These are phyloP conservation scores for Salarias fasciatus DNA, from an alignment of 2,797 vertebrate species.

Conservation along the genomic window DNA sequence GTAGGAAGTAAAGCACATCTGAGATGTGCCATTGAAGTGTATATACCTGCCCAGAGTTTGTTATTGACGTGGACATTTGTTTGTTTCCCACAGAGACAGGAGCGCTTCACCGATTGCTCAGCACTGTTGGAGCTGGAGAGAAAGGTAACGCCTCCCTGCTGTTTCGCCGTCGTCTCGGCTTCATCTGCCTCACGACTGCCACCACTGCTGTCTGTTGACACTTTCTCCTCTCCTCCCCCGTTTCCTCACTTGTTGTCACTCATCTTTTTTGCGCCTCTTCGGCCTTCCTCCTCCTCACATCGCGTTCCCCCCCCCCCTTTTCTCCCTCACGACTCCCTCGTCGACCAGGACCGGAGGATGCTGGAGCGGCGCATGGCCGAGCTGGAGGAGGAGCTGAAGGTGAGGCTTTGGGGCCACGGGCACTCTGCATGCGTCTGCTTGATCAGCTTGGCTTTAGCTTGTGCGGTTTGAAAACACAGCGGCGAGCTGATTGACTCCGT, in stretches of 20 bases:
- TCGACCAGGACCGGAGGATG: slow-evolving; percentile 84
- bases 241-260: slow-evolving; percentile 59
- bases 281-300: slow-evolving; percentile 15
- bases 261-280: slow-evolving; percentile 16
- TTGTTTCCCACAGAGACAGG: slow-evolving; percentile 82
- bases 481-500: slow-evolving; percentile 5
- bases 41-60: no score
- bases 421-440: slow-evolving; percentile 67
- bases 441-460: slow-evolving; percentile 67
- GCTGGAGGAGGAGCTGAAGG: slow-evolving; percentile 88
- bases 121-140: slow-evolving; percentile 86
- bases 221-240: slow-evolving; percentile 38
- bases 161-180: slow-evolving; percentile 42
- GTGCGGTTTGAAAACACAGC: slow-evolving; percentile 27
- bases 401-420: slow-evolving; percentile 60
- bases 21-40: no score
- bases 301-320: slow-evolving; percentile 18
- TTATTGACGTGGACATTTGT: slow-evolving; percentile 1
- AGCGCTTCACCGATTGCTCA: slow-evolving; percentile 86
- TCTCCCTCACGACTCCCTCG: slow-evolving; percentile 23
- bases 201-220: slow-evolving; percentile 52
- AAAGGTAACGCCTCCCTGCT: slow-evolving; percentile 76
- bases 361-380: slow-evolving; percentile 86
- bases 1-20: no score
- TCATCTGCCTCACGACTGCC: slow-evolving; percentile 59